These are phyloP conservation scores for Arothron firmamentum DNA, from an alignment of 2,113 vertebrate species.

Conservation along the genomic window DNA sequence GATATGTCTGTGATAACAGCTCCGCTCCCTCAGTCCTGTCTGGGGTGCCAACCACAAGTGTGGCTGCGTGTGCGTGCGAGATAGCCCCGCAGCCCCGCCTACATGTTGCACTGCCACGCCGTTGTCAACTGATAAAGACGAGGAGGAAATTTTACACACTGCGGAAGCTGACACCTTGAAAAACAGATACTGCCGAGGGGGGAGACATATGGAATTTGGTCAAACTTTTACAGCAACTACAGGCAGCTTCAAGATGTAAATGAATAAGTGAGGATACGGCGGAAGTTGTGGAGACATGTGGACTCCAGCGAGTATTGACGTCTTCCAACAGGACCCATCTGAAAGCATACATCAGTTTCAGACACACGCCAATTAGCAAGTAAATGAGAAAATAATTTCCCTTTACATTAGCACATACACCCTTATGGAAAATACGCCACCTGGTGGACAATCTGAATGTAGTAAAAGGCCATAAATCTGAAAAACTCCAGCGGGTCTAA, in stretches of 20 bases:
- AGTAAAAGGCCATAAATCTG: too few species aligned
- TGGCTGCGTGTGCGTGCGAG: constrained; percentile 20
- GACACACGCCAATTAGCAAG: too few species aligned
- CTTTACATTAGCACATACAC: too few species aligned
- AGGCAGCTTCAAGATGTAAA: constrained; percentile 12
- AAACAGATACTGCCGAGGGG: constrained; percentile 41
- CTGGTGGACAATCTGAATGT: too few species aligned
- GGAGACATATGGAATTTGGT: constrained; percentile 39
- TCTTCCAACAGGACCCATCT: too few species aligned
- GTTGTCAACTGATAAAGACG: constrained; percentile 57
- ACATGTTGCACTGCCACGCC: constrained; percentile 45
- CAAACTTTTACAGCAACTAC: constrained; percentile 38
- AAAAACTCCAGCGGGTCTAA: too few species aligned
- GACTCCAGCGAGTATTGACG: too few species aligned
- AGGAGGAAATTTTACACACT: constrained; percentile 57
- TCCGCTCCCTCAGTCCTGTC: constrained; percentile 57
- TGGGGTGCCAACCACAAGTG: constrained; percentile 34
- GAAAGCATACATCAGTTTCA: too few species aligned
- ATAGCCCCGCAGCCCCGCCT: constrained; percentile 57
- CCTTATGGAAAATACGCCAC: too few species aligned
- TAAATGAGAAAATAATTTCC: too few species aligned
- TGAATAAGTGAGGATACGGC: constrained; percentile 23
- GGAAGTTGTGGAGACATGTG: too few species aligned
- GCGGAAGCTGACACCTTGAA: constrained; percentile 56
- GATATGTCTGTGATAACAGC: constrained; percentile 65